These are phyloP conservation scores for Haplochromis vanheusdeni DNA, from an alignment of 2,113 vertebrate species.

Conservation along the genomic window DNA sequence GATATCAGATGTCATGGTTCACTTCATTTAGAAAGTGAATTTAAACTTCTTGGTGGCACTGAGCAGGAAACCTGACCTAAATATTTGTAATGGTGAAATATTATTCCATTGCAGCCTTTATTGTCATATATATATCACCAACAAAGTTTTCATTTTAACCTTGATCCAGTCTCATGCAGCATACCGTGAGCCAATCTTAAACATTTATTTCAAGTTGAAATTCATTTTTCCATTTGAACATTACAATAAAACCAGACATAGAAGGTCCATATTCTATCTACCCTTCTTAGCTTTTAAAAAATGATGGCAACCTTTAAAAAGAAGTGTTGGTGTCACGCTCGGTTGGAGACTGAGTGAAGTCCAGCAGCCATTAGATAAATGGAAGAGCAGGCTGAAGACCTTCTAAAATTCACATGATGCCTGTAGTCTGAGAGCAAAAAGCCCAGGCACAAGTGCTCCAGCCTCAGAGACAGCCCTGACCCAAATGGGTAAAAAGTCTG, in stretches of 20 bases:
- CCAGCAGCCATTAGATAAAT: slow-evolving; percentile 3
- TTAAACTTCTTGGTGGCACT: not conserved
- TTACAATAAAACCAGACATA: not conserved
- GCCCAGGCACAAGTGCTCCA: not conserved
- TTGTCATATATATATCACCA: not conserved
- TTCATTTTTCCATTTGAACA: not conserved
- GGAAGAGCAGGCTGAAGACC: not conserved
- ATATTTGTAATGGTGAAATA: not conserved
- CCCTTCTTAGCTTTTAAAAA: not conserved
- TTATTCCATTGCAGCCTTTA: not conserved
- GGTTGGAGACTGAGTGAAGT: not conserved
- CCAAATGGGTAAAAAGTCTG: slow-evolving; percentile 21
- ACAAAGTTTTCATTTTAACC: not conserved
- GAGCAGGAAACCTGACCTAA: not conserved
- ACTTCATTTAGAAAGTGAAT: not conserved
- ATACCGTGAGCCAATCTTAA: not conserved
- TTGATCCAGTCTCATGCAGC: not conserved
- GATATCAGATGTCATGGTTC: not conserved
- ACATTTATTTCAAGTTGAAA: not conserved
- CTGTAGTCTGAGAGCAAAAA: not conserved
- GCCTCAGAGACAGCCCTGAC: not conserved
- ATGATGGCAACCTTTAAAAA: not conserved
- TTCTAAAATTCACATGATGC: not conserved
- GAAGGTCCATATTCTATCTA: not conserved
- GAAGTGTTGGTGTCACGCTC: not conserved